Conservation (phyloP, 2,888 invertebrate species). For the Brachyptera risi region DNA sequence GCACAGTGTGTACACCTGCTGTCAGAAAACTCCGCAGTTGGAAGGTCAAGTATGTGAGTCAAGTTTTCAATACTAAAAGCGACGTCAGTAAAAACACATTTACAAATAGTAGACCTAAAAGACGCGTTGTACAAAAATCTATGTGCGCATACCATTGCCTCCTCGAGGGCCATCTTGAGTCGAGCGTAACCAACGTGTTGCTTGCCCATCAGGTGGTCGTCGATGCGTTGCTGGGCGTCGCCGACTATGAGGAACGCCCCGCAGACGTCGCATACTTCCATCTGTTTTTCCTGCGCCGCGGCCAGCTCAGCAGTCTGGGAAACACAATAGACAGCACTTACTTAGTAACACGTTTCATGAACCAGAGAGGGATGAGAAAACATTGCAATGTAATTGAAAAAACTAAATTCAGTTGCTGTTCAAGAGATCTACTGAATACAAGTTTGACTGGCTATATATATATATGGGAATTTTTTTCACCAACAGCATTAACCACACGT, state of each 20-base stretch:
- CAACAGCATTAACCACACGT: no score
- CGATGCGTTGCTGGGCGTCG: conserved; percentile 95
- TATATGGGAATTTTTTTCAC: no score
- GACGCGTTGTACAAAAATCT: neutral
- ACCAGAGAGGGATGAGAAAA: no score
- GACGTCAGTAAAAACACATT: neutral
- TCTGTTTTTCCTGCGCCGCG: conserved; percentile 90
- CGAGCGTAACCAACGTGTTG: conserved; percentile 91
- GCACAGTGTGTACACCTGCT: no score
- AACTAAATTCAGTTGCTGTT: no score
- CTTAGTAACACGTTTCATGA: no score
- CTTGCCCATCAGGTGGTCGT: conserved; percentile 97
- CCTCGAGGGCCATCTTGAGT: conserved; percentile 54
- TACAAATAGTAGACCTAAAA: neutral
- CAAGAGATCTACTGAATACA: no score
- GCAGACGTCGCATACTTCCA: conserved; percentile 98
- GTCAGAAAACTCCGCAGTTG: no score
- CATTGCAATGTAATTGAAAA: no score
- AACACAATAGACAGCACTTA: no score
- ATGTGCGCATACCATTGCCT: conserved; percentile 50
- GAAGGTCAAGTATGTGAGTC: no score
- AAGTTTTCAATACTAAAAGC: neutral
- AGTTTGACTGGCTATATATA: no score
- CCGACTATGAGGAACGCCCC: conserved; percentile 99
- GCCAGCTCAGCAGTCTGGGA: conserved; percentile 72